phyloP scores from a whole-genome alignment of 1,140 invertebrate genomes.

The Ceratina calcarata region DNA sequence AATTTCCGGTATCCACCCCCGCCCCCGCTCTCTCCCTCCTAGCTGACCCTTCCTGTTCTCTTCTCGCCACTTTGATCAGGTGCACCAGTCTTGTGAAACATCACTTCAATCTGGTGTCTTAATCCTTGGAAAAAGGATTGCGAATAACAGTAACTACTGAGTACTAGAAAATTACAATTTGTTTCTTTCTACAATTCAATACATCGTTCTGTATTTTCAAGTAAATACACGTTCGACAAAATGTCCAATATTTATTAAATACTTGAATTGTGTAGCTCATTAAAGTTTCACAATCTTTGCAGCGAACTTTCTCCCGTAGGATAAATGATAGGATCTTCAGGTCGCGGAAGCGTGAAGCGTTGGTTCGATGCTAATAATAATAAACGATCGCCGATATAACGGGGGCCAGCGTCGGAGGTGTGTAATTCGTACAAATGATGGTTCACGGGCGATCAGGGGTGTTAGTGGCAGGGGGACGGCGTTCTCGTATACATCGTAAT shows the following conservation, averaged over 20 bases:
- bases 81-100: neutral
- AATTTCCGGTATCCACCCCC: slow-evolving; percentile 17
- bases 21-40: neutral
- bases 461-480: slow-evolving; percentile 38
- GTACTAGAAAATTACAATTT: too few relatives aligned
- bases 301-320: neutral
- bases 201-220: too few relatives aligned
- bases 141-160: too few relatives aligned
- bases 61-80: neutral
- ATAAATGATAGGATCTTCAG: slow-evolving; percentile 18
- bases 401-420: slow-evolving; percentile 41
- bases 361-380: slow-evolving; percentile 76
- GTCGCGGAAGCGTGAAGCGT: slow-evolving; percentile 65
- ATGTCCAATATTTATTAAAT: too few relatives aligned
- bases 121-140: too few relatives aligned
- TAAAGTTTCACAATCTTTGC: too few relatives aligned
- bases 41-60: neutral
- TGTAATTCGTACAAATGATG: slow-evolving; percentile 80
- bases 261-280: too few relatives aligned
- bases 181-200: too few relatives aligned
- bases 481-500: slow-evolving; percentile 72
- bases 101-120: too few relatives aligned
- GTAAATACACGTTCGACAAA: too few relatives aligned
- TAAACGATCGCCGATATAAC: slow-evolving; percentile 71
- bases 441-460: slow-evolving; percentile 65